These are phyloP conservation scores for Cotesia glomerata DNA, from an alignment of 1,140 invertebrate genomes.

Conservation along the genomic window DNA sequence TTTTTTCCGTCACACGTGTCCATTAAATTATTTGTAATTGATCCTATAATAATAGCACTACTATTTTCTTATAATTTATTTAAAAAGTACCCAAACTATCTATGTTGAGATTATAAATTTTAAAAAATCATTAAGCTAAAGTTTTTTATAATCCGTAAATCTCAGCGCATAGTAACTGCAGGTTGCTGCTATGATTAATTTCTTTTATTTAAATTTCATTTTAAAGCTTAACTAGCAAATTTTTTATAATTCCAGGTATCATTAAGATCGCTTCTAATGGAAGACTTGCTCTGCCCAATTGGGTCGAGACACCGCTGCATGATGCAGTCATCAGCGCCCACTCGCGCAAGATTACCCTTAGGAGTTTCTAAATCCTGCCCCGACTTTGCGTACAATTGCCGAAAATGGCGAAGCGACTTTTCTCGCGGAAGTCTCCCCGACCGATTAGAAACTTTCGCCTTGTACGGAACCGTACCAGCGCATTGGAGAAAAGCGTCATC, in stretches of 20 bases:
- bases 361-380: constrained; percentile 85
- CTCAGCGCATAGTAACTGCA: too few relatives aligned
- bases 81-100: too few relatives aligned
- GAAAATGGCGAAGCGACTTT: constrained; percentile 40
- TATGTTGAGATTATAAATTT: too few relatives aligned
- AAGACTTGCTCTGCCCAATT: constrained; percentile 80
- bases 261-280: constrained; percentile 83
- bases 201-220: too few relatives aligned
- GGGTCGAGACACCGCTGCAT: constrained; percentile 81
- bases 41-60: too few relatives aligned
- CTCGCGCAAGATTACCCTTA: constrained; percentile 53
- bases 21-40: too few relatives aligned
- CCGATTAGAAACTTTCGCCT: constrained; percentile 68
- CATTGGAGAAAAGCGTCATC: constrained; percentile 53
- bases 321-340: constrained; percentile 74
- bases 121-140: too few relatives aligned
- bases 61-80: too few relatives aligned
- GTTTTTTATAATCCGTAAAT: too few relatives aligned
- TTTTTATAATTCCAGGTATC: constrained; percentile 62
- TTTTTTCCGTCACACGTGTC: too few relatives aligned
- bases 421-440: constrained; percentile 71
- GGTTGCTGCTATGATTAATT: too few relatives aligned
- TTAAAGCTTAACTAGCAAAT: too few relatives aligned
- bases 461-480: constrained; percentile 55
- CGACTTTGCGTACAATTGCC: constrained; percentile 63